A percentile compares a stretch with the other conserved stretches of the same genome.
Conservation (phyloP, 1,140 invertebrate species). For the Helicorthomorpha holstii region DNA sequence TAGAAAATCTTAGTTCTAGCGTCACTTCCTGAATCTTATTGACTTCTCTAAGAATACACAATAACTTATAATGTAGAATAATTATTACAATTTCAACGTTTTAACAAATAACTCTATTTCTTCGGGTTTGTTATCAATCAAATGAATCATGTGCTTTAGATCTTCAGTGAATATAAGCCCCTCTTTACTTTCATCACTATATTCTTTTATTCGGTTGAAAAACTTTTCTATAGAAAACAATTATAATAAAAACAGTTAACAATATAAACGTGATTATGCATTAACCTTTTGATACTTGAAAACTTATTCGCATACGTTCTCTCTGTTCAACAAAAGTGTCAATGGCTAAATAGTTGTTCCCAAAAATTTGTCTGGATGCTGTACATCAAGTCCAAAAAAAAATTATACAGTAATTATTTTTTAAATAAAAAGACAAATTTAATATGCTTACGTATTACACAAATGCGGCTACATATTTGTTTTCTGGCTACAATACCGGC, state of each 20-base stretch:
- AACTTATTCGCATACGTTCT: not conserved
- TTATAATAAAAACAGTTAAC: not conserved
- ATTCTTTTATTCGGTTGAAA: not conserved
- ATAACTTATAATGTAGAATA: conserved; percentile 2
- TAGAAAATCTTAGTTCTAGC: too few relatives aligned
- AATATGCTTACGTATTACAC: too few relatives aligned
- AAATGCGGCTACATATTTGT: too few relatives aligned
- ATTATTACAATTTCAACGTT: conserved; percentile 13
- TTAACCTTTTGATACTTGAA: too few relatives aligned
- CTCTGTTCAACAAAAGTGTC: not conserved
- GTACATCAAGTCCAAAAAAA: not conserved
- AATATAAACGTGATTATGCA: too few relatives aligned
- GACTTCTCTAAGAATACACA: too few relatives aligned
- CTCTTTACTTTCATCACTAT: not conserved
- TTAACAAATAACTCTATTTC: conserved; percentile 37
- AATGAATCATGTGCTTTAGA: conserved; percentile 58
- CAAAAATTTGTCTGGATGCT: not conserved
- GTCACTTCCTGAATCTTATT: too few relatives aligned
- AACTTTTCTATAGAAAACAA: conserved; percentile 1
- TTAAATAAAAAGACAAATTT: too few relatives aligned
- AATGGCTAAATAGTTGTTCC: not conserved
- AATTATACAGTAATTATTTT: conserved; percentile 23
- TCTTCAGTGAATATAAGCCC: conserved; percentile 61
- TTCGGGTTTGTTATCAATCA: conserved; percentile 35
- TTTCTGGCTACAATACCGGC: too few relatives aligned